Evolutionary conservation across 92 coral and sea anemone genomes (phyloP).

Genomic region (Heteractis magnifica): DNA sequence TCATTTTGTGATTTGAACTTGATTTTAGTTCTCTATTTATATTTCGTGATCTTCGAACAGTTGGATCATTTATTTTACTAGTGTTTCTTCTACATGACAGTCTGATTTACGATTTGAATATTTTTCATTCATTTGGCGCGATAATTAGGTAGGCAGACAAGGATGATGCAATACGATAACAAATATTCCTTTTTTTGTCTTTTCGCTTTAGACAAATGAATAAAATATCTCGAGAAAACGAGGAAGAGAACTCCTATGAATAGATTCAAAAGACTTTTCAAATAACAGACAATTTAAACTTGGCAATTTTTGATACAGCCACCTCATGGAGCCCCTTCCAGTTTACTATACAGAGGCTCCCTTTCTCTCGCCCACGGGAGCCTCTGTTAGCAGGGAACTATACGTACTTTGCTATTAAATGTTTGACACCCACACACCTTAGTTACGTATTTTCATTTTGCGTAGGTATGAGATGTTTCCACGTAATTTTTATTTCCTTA

Average conservation of each 20-base stretch:
- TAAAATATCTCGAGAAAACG: neutral
- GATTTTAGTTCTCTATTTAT: neutral
- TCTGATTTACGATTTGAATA: neutral
- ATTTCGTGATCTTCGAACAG: neutral
- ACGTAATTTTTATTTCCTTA: conserved; percentile 11
- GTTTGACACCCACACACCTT: conserved; percentile 7
- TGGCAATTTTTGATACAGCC: neutral
- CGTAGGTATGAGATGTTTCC: conserved; percentile 13
- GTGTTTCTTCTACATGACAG: neutral
- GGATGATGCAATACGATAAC: neutral
- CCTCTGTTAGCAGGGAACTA: too few species aligned
- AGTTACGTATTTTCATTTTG: neutral
- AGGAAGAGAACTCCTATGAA: neutral
- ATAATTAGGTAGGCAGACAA: neutral
- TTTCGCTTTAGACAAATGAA: neutral
- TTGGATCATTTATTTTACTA: neutral
- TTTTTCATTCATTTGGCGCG: neutral
- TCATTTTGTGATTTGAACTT: neutral
- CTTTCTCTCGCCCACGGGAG: neutral
- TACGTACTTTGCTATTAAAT: neutral
- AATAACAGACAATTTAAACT: neutral
- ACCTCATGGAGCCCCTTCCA: neutral
- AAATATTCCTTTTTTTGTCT: neutral
- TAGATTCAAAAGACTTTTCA: too few species aligned
- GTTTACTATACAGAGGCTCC: neutral